Evolutionary conservation across 2,113 vertebrate species (phyloP).

Genomic region (Chaenocephalus aceratus): DNA sequence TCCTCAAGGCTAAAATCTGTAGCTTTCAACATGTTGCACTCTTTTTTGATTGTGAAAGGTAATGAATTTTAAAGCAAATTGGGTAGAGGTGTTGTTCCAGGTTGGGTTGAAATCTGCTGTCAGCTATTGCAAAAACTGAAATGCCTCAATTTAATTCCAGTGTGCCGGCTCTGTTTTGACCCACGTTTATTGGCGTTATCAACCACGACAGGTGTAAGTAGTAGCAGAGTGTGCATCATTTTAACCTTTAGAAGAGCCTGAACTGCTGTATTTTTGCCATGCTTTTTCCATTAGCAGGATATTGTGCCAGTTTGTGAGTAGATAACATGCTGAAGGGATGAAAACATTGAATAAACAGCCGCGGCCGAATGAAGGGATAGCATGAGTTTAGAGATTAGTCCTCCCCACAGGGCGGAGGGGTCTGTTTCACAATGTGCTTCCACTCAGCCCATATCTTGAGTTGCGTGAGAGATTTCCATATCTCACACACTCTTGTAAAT

Average conservation of each 20-base stretch:
- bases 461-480: slow-evolving; percentile 91
- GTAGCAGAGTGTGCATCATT: not conserved
- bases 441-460: slow-evolving; percentile 85
- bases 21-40: not conserved
- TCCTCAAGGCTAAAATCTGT: not conserved
- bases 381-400: slow-evolving; percentile 72
- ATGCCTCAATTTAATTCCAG: not conserved
- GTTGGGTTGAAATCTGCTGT: not conserved
- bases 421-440: slow-evolving; percentile 86
- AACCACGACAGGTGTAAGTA: not conserved
- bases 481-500: slow-evolving; percentile 92
- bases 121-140: not conserved
- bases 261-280: slow-evolving; percentile 26
- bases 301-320: slow-evolving; percentile 53
- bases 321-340: slow-evolving; percentile 58
- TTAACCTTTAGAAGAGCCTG: not conserved
- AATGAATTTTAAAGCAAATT: not conserved
- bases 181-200: not conserved
- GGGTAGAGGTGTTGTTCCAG: not conserved
- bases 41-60: not conserved
- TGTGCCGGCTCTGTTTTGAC: not conserved
- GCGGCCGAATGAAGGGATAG: slow-evolving; percentile 70
- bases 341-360: slow-evolving; percentile 72
- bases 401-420: slow-evolving; percentile 70
- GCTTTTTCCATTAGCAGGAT: slow-evolving; percentile 53